These are phyloP conservation scores for Sebastes nivosus DNA, from an alignment of 2,797 vertebrate species.

Conservation along the genomic window DNA sequence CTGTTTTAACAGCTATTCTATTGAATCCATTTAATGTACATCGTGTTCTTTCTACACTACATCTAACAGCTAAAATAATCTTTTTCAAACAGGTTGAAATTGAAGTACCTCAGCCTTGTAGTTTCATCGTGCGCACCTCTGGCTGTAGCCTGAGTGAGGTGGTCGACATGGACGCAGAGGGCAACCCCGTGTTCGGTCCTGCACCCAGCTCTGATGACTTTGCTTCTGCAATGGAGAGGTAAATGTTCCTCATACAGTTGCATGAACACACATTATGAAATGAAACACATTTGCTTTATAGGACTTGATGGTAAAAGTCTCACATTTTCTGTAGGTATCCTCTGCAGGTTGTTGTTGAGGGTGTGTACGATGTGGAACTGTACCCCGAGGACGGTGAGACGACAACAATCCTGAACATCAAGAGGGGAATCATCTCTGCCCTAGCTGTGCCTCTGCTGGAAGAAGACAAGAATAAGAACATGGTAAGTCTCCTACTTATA, in stretches of 20 bases:
- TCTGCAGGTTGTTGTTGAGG: slow-evolving; percentile 81
- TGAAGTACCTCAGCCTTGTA: slow-evolving; percentile 91
- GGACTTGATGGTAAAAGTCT: background rate
- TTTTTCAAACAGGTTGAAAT: slow-evolving; percentile 86
- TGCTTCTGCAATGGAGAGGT: slow-evolving; percentile 90
- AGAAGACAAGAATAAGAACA: slow-evolving; percentile 73
- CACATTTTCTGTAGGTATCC: slow-evolving; percentile 63
- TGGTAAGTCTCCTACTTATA: slow-evolving; percentile 63
- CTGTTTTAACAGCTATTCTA: background rate
- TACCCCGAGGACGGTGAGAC: slow-evolving; percentile 90
- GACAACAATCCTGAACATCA: slow-evolving; percentile 91
- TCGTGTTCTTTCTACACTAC: background rate
- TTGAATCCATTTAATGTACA: background rate
- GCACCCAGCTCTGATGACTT: slow-evolving; percentile 87
- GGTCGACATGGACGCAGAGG: slow-evolving; percentile 73
- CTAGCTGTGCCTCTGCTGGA: slow-evolving; percentile 87
- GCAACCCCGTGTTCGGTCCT: slow-evolving; percentile 81
- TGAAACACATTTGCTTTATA: background rate
- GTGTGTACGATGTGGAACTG: slow-evolving; percentile 84
- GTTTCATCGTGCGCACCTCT: slow-evolving; percentile 84
- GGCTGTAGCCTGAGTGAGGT: slow-evolving; percentile 90
- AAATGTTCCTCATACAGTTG: background rate
- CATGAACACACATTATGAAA: background rate
- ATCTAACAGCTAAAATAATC: background rate
- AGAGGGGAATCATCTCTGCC: slow-evolving; percentile 93